Base-by-base conservation (phyloP, 2,888 invertebrate species). In the Drosophila multiciliata region DNA sequence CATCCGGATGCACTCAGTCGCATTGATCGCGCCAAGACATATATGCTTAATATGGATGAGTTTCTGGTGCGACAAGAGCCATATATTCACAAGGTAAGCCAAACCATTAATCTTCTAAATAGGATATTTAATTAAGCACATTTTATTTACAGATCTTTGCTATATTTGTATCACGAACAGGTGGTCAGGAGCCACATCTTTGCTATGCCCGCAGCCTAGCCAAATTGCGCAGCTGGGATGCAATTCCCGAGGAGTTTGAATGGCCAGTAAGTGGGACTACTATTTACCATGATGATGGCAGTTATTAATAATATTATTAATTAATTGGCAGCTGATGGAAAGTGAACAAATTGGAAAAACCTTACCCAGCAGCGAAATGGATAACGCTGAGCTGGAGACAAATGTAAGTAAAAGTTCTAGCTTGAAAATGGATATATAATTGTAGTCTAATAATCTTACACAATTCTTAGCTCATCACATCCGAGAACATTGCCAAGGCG, bases 141-240 rank as follows among this genome's bases (percentile, higher is more conserved):
- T 45, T 9, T 35, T 17, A 26, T 26, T n/a, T 9, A 5, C 38
- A 78, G 78, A 67, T 78, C 2, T 78, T 80, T 67, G 72, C 23
- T 1, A 40, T 78, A 2, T 80, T 76, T 36, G n/a, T 65, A 20
- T 67, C 72, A 0, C 64, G 66, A 3, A 80, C 77, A 0, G 62
- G 38, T 2, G 78, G 78, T 0, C 50, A 67, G 1, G 77, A 60
- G 5, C 58, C 52, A 0, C 42, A 45, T 3, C 64, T 78, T 0
- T 78, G 80, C 36, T 78, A 80, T 60, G 78, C 78, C 2, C 36
- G 80, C 38, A 80, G 78, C 8, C 11, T 72, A 42, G 58, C 64
- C 2, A 67, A 72, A 23, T 11, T 76, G 12, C 67, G 80, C 40
- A 72, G 55, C 40, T 80, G 80, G 80, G 55, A 80, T 38, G 77